Conservation (phyloP, 2,888 invertebrate genomes). For the Drosophila kanekoi region DNA sequence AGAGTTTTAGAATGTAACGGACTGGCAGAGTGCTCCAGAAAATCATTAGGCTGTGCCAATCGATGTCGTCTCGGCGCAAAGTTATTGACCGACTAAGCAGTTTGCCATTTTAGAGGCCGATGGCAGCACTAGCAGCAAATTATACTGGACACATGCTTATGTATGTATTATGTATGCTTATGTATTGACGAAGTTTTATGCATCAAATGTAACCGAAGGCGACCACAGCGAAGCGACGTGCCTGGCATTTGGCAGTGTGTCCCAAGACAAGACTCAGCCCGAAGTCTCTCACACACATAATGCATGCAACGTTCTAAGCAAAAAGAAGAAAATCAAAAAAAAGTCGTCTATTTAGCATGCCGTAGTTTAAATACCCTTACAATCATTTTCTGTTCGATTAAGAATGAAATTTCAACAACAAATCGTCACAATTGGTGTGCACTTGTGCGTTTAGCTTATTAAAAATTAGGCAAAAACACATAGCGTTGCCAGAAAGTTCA, state of each 20-base stretch:
- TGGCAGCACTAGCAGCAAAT: slow-evolving; percentile 39
- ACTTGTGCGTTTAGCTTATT: not conserved
- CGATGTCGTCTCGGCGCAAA: slow-evolving; percentile 48
- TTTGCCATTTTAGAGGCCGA: slow-evolving; percentile 29
- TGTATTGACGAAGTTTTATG: slow-evolving; percentile 69
- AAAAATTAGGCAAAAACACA: not conserved
- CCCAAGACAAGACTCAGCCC: slow-evolving; percentile 51
- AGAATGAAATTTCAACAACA: not conserved
- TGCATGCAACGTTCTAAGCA: slow-evolving; percentile 67
- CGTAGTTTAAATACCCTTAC: slow-evolving; percentile 30
- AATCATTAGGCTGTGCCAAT: slow-evolving; percentile 49
- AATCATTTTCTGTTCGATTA: not conserved
- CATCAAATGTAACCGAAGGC: slow-evolving; percentile 78
- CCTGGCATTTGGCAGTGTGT: slow-evolving; percentile 64
- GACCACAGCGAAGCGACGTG: slow-evolving; percentile 63
- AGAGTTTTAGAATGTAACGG: slow-evolving; percentile 21
- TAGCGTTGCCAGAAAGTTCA: not conserved
- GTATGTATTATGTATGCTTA: slow-evolving; percentile 6
- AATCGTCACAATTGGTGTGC: no score
- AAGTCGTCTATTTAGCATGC: not conserved
- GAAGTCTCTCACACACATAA: slow-evolving; percentile 55
- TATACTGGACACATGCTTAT: slow-evolving; percentile 37
- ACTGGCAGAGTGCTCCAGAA: slow-evolving; percentile 41
- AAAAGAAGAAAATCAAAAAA: slow-evolving; percentile 34
- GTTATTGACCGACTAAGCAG: slow-evolving; percentile 76